Base-by-base conservation (phyloP, 2,888 invertebrate species). In the Lithophane leautieri region DNA sequence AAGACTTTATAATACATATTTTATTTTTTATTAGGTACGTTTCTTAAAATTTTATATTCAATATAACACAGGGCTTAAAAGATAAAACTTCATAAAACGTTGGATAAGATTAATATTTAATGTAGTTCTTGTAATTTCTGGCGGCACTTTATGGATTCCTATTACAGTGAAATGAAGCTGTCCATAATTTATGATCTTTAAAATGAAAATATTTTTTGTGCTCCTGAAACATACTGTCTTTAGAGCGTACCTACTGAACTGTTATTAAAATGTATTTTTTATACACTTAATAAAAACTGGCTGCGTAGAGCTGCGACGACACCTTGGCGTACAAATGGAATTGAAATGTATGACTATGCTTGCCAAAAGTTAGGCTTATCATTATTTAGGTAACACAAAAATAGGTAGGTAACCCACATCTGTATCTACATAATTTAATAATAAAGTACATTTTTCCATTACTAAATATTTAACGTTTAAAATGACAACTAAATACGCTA, bases 131-230 rank as follows among this genome's bases (percentile, higher is more conserved):
- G 82, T 84, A 86, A 88, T 85, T 83, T 87, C 84, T 81, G 69
- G 77, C 76, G 73, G 66, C 74, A 81, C 77, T 86, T 86, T 85
- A 86, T 82, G 82, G 81, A 81, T 84, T 82, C 79, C 79, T 78
- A 81, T 89, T 86, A 83, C 82, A 85, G 81, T 84, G 86, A 85
- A 88, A 89, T 79, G 88, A 88, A 88, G 84, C 82, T 77, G 82
- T 87, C 83, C 86, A 85, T 89, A 90, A 91, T 90, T 89, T 90
- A 90, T 87, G 85, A 76, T 81, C 81, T 86, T 87, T 86, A 87
- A 88, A 90, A 89, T 88, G 78, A 86, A 86, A 90, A 88, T 86
- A 79, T 89, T 87, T 81, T 82, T 81, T 73, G 63, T 79, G 77
- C 81, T 83, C 77, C 70, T 73, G 47, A 73, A 72, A 68, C 69